Base-by-base conservation (phyloP, 2,797 vertebrate species). In the Kryptolebias ocellatus region DNA sequence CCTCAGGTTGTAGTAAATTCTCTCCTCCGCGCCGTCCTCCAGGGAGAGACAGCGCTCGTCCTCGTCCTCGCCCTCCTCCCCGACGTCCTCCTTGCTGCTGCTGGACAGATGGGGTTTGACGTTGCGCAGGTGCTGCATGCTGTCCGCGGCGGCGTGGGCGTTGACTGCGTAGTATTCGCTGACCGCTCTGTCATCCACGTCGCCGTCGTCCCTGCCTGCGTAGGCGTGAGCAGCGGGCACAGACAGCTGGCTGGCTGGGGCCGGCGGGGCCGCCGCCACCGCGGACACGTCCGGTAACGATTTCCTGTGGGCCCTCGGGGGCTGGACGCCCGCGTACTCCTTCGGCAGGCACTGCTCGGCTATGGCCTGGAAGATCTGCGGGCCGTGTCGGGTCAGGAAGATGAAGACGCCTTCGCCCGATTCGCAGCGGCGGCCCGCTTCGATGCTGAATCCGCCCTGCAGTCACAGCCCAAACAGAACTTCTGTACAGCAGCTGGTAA, bases 381-480 rank as follows among this genome's bases (percentile, higher is more conserved):
- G 51, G 2, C 92, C 94, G 0, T 91, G 77, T 0, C 68, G 79
- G 46, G 94, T 95, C 83, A 92, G 87, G 90, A 97, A 96, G 79
- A 89, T 92, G 61, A 97, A 98, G 52, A 94, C 57, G 37, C 96
- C 96, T 64, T 95, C 93, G 0, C 97, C 96, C 0, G 96, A 96
- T 49, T 94, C 88, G n/a, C 95, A 96, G 64, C 94, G 95, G 11
- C 94, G 95, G 45, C 96, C 95, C 0, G 95, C 96, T 83, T 97
- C 95, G 0, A 97, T 95, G 78, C 93, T 94, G 84, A 98, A 94
- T 24, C 93, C 77, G 0, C 80, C 93, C 96, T 97, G 90, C 0
- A 78, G 83, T 65, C 55, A 84, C 28, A 84, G 4, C 46, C 16
- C 11, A 47, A 24, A 24, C 20, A 24, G 20, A 24, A 18, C 9